These are phyloP conservation scores for Myiagra hebetior DNA, from an alignment of 2,113 vertebrate genomes.

Conservation along the genomic window DNA sequence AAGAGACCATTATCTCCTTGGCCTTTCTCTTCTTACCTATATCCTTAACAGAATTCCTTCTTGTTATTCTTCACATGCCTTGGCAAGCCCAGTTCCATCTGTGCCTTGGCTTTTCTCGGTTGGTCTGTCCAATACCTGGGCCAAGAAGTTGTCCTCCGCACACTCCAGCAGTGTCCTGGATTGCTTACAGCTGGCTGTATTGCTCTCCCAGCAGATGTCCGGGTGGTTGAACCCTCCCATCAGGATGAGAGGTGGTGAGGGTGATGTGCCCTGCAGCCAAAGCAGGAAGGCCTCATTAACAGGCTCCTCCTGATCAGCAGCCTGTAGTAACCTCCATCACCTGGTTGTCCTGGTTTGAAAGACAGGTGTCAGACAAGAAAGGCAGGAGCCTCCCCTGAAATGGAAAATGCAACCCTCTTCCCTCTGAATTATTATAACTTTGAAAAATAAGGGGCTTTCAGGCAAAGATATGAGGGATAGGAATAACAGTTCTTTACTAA, in stretches of 20 bases:
- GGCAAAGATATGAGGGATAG: too few species aligned
- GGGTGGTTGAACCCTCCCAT: background rate
- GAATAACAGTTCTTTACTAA: too few species aligned
- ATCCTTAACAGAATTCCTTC: background rate
- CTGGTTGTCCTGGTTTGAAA: too few species aligned
- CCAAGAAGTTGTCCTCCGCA: background rate
- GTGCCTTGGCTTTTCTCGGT: rapidly evolving
- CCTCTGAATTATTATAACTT: too few species aligned
- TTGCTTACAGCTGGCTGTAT: background rate
- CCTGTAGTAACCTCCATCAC: background rate
- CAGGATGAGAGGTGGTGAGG: background rate
- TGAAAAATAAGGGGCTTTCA: too few species aligned
- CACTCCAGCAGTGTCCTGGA: background rate
- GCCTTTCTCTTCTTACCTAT: background rate
- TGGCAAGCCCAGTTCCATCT: background rate
- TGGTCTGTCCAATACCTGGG: background rate
- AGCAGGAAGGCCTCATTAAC: background rate
- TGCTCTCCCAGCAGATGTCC: background rate
- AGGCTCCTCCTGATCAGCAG: background rate
- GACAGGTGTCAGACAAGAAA: too few species aligned
- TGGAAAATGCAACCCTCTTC: too few species aligned
- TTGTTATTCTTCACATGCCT: background rate
- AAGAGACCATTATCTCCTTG: background rate
- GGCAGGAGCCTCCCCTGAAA: too few species aligned
- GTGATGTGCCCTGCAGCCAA: too few species aligned